Evolutionary conservation across 1,140 invertebrate species (phyloP).

Genomic region (Drosophila baimaii): DNA sequence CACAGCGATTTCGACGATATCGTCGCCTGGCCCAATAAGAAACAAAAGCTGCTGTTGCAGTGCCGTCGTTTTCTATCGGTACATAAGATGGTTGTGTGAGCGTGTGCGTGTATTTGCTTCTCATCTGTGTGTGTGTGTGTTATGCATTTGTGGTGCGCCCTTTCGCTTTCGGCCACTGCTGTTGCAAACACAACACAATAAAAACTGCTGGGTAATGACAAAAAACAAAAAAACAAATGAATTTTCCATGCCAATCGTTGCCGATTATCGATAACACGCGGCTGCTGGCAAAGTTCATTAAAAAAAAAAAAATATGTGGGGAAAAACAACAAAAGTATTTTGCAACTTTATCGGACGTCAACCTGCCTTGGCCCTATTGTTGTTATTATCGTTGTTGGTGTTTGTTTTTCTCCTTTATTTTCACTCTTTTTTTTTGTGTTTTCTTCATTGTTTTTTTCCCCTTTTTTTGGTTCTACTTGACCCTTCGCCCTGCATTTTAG

Average conservation of each 20-base stretch:
- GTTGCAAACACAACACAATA: constrained; percentile 42
- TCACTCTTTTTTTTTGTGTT: constrained; percentile 16
- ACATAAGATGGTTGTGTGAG: not conserved
- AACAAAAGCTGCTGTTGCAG: constrained; percentile 45
- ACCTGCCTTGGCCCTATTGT: constrained; percentile 59
- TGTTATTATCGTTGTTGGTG: constrained; percentile 10
- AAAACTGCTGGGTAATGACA: constrained; percentile 59
- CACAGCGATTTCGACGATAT: constrained; percentile 34
- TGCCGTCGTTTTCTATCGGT: constrained; percentile 59
- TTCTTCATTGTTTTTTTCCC: constrained; percentile 11
- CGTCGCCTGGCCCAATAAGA: constrained; percentile 50
- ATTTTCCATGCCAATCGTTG: constrained; percentile 51
- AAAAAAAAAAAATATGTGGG: constrained; percentile 4
- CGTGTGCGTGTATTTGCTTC: constrained; percentile 13
- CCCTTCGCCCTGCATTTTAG: constrained; percentile 62
- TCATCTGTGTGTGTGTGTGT: constrained; percentile 18
- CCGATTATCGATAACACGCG: constrained; percentile 58
- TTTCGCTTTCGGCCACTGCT: constrained; percentile 76
- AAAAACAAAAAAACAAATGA: constrained; percentile 26
- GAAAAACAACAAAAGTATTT: constrained; percentile 43
- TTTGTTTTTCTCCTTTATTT: constrained; percentile 26
- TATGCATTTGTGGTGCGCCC: constrained; percentile 51
- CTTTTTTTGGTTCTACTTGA: constrained; percentile 65
- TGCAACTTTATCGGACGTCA: constrained; percentile 77
- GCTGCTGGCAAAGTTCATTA: constrained; percentile 62